phyloP scores from a whole-genome alignment of 2,797 vertebrate genomes.

The Lagorchestes hirsutus region DNA sequence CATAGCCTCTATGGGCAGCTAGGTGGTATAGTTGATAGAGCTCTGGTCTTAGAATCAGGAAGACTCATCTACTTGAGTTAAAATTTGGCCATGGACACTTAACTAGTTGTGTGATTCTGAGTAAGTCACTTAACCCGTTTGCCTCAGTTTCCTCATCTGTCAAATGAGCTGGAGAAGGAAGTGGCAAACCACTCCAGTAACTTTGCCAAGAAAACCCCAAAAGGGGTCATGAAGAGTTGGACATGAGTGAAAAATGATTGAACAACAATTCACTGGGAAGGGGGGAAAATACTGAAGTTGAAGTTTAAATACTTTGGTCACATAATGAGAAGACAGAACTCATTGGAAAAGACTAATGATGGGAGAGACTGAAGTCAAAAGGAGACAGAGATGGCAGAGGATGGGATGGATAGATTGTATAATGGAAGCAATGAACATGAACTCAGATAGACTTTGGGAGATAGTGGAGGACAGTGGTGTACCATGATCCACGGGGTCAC shows the following conservation, averaged over 20 bases:
- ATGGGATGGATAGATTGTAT: background rate
- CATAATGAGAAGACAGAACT: background rate
- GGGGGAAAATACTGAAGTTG: background rate
- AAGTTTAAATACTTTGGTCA: background rate
- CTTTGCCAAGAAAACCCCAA: background rate
- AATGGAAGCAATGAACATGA: background rate
- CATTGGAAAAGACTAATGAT: background rate
- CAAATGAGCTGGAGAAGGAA: background rate
- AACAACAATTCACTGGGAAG: background rate
- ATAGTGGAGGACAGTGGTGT: background rate
- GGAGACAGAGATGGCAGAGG: background rate
- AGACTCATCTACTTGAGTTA: background rate
- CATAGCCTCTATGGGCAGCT: background rate
- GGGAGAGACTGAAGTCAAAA: background rate
- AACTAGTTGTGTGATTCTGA: background rate
- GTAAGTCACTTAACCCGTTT: background rate
- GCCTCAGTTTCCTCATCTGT: background rate
- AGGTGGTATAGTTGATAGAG: background rate
- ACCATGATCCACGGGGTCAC: background rate
- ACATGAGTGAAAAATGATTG: background rate
- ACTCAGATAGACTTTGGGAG: background rate
- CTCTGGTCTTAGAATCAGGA: background rate
- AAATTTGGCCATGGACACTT: background rate
- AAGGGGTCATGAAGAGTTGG: background rate
- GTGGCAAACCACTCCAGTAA: background rate